Base-by-base conservation (phyloP, 2,888 invertebrate species). In the Keiferia lycopersicella region DNA sequence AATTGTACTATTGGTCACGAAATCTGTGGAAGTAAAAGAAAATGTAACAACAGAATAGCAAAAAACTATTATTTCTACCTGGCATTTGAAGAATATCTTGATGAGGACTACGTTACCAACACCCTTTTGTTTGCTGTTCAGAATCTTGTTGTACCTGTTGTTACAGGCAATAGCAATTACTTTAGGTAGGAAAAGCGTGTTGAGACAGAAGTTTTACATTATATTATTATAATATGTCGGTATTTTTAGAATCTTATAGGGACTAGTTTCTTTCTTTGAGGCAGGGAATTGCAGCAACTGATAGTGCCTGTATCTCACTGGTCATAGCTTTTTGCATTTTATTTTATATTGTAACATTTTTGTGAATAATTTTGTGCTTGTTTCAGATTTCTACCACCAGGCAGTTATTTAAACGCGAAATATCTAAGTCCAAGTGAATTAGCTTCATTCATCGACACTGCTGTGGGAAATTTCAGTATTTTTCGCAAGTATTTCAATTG, bases 401-500 rank as follows among this genome's bases (percentile, higher is more conserved):
- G 71, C 8, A 71, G 70, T 39, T 79, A 76, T 51, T 65, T 79
- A 14, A 68, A 79, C 51, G 79, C 69, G 4, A 64, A 64, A 48
- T 58, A 71, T 10, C 65, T 74, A 4, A 71, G 70, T 8, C 66
- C 76, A 0, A 63, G 66, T 18, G 62, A 63, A n/a, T 61, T 77
- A 12, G 79, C 78, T 2, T 64, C 62, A 18, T 53, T 48, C 8
- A 77, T 79, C 67, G 67, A 67, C 20, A 67, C 69, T 8, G 66
- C 73, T 18, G 72, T 76, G 6, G 63, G 61, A 8, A 69, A 77
- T 62, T 61, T 53, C 6, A 67, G 61, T 0, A 20, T 53, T 6
- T 77, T 74, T 59, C 57, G 70, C n/a, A 69, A 73, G 2, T 76
- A 66, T 64, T 76, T 77, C 61, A 67, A 70, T 14, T 78, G 78